Evolutionary conservation across 2,888 invertebrate species (phyloP).

Genomic region (Lumbricus terrestris): DNA sequence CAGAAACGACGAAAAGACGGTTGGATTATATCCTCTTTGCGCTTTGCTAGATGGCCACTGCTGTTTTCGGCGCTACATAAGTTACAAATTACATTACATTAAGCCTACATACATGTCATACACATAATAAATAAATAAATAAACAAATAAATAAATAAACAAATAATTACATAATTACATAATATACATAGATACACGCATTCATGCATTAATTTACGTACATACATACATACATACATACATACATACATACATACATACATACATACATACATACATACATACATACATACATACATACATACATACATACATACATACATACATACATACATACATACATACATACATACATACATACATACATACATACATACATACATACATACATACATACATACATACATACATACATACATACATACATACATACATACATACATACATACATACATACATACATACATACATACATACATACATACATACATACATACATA

Average conservation of each 20-base stretch:
- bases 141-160: too few species aligned
- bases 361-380: slow-evolving; percentile 15
- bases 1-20: too few species aligned
- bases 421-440: slow-evolving; percentile 18
- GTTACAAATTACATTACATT: too few species aligned
- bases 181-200: too few species aligned
- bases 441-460: background rate
- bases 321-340: slow-evolving; percentile 26
- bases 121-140: too few species aligned
- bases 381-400: background rate
- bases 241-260: slow-evolving; percentile 8
- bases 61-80: too few species aligned
- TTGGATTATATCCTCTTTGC: too few species aligned
- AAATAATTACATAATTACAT: too few species aligned
- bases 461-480: slow-evolving; percentile 6
- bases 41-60: too few species aligned
- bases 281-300: slow-evolving; percentile 9
- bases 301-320: slow-evolving; percentile 20
- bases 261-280: slow-evolving; percentile 13
- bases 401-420: slow-evolving; percentile 7
- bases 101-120: too few species aligned
- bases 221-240: slow-evolving; percentile 19
- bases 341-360: slow-evolving; percentile 26
- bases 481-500: slow-evolving; percentile 19
- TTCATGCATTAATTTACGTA: too few species aligned